These are phyloP conservation scores for Rhogogaster chlorosoma DNA, from an alignment of 2,888 invertebrate genomes.

Conservation along the genomic window DNA sequence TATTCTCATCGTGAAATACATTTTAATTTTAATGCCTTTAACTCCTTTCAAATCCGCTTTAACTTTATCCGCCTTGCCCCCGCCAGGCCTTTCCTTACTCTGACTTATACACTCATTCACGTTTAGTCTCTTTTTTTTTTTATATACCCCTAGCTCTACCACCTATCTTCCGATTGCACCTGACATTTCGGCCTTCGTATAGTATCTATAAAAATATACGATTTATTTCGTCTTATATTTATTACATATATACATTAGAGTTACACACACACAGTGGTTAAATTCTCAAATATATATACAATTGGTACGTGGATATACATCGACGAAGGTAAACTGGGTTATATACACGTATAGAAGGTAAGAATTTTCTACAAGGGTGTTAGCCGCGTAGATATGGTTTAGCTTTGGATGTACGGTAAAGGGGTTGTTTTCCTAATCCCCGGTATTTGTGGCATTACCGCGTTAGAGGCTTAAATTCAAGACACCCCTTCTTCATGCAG, in stretches of 20 bases:
- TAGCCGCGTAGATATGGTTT: slow-evolving; percentile 54
- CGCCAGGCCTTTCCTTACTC: not conserved
- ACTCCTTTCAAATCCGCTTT: slow-evolving; percentile 74
- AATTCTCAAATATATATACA: slow-evolving; percentile 39
- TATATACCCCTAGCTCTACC: not conserved
- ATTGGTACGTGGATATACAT: slow-evolving; percentile 55
- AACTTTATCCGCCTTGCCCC: slow-evolving; percentile 52
- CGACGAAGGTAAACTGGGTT: not conserved
- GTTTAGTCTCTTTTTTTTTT: not conserved
- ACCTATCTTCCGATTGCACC: not conserved
- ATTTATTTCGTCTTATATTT: too few relatives aligned
- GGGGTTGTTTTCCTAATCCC: slow-evolving; percentile 72
- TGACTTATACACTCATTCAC: not conserved
- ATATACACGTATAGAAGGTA: not conserved
- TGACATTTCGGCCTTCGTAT: not conserved
- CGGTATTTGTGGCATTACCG: slow-evolving; percentile 71
- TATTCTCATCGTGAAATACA: slow-evolving; percentile 66
- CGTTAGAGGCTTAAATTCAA: slow-evolving; percentile 69
- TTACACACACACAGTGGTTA: not conserved
- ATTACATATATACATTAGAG: too few relatives aligned
- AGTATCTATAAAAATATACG: too few relatives aligned
- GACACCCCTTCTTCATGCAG: slow-evolving; percentile 59
- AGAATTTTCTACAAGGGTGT: slow-evolving; percentile 64
- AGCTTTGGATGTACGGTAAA: slow-evolving; percentile 59
- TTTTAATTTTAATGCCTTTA: slow-evolving; percentile 76